Conservation (phyloP, 2,888 invertebrate species). For the Protonemura montana region DNA sequence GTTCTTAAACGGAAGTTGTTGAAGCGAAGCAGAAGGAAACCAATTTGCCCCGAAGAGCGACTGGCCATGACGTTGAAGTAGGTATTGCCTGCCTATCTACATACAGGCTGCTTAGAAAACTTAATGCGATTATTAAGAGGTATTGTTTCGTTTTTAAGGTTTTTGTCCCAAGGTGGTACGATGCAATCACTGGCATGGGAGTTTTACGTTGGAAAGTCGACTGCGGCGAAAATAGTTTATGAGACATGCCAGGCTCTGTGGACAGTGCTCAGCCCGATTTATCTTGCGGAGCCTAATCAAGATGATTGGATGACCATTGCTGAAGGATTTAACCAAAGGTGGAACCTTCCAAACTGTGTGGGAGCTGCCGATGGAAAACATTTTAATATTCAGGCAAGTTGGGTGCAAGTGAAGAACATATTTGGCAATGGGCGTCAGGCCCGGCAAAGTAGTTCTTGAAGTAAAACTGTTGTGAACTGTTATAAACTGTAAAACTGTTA, state of each 20-base stretch:
- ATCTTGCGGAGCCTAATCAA: conserved; percentile 14
- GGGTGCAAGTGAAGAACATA: neutral
- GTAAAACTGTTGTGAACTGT: neutral
- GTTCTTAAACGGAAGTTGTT: neutral
- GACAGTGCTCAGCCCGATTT: conserved; percentile 28
- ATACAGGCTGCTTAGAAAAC: neutral
- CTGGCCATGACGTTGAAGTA: conserved; percentile 14
- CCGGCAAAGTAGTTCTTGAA: neutral
- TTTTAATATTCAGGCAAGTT: conserved; percentile 23
- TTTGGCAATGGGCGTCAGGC: neutral
- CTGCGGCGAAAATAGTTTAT: conserved; percentile 14
- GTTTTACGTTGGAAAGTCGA: conserved; percentile 33
- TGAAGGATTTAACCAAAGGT: conserved; percentile 14
- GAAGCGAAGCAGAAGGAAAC: neutral
- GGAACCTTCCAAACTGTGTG: conserved; percentile 40
- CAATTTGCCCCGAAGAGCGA: neutral
- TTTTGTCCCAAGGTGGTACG: conserved; percentile 20
- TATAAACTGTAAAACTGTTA: too few relatives aligned
- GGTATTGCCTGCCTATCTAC: neutral
- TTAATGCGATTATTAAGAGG: neutral
- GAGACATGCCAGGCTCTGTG: conserved; percentile 32
- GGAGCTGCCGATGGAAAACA: conserved; percentile 36
- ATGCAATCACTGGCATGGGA: conserved; percentile 35
- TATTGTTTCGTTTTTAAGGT: conserved; percentile 9
- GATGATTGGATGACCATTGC: conserved; percentile 34